Evolutionary conservation across 2,888 invertebrate genomes (phyloP), one percentile per base, ranked within the genome.

Genomic region (Amphipyra berbera): DNA sequence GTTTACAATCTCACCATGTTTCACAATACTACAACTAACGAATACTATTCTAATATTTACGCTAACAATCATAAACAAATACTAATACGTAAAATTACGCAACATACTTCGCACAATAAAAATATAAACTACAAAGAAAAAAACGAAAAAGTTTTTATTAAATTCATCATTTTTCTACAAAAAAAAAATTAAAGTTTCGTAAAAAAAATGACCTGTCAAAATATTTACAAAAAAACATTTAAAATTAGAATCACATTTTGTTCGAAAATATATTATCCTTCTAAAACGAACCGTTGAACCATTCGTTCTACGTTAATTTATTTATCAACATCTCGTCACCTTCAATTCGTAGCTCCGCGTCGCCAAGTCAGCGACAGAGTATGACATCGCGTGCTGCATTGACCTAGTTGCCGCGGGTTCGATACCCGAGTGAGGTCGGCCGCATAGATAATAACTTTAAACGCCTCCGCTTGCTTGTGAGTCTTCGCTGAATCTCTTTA

Each of bases 361-460:
- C 76, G 81, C 76, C 82, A 81, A 80, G 76, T 79, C 76, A 83
- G 78, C 69, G 79, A 57, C 79, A 80, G 79, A 72, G 79, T 82
- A 82, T 84, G 85, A 83, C 85, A 87, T 88, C 85, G 88, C 90
- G 89, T 86, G 92, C 89, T 85, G 92, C 93, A 92, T 89, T 92
- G 93, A 92, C 93, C 93, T 78, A 93, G 82, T 89, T 92, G 82
- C 66, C 73, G 82, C 88, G 91, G 89, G 93, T 93, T 93, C 93
- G 92, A 89, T 84, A 89, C 89, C 91, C 93, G 88, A 85, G 72
- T 82, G 90, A 93, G 93, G 93, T 86, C 92, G 87, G 80, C 86
- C 84, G 86, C 88, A 84, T 85, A 89, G 89, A 88, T 89, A 90
- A 90, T 90, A 85, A 85, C 87, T 83, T 79, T 84, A 82, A 82